Conservation (phyloP, 2,113 vertebrate species). For the Arvicanthis niloticus region DNA sequence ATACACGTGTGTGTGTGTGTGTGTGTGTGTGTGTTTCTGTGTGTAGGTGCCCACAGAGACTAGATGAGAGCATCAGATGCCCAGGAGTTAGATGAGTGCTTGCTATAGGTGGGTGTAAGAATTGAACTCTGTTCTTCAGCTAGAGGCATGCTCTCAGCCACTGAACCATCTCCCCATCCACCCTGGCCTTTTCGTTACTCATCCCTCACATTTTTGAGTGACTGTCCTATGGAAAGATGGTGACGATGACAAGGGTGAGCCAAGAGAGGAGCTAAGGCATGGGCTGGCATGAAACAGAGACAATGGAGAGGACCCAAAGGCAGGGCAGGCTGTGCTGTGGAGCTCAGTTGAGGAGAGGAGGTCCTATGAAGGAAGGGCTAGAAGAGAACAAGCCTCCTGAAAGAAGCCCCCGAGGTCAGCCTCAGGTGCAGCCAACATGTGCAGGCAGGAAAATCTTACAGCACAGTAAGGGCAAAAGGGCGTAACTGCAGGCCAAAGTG, state of each 20-base stretch:
- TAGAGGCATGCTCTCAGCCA: not conserved
- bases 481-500: not conserved
- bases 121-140: not conserved
- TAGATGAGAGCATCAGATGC: not conserved
- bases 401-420: not conserved
- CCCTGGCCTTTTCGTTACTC: not conserved
- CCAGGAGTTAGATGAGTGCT: not conserved
- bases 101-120: not conserved
- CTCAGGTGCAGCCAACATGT: not conserved
- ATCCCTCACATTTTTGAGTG: not conserved
- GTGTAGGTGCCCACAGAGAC: not conserved
- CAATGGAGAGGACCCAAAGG: too few species aligned
- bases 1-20: not conserved
- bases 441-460: not conserved
- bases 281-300: not conserved
- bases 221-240: not conserved
- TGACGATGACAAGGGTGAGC: not conserved
- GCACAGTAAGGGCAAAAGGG: not conserved
- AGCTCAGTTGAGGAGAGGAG: not conserved
- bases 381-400: not conserved
- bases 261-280: not conserved
- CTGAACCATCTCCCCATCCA: too few species aligned
- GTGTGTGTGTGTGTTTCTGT: not conserved
- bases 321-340: not conserved
- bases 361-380: not conserved